Base-by-base conservation (phyloP, 2,113 vertebrate genomes). In the Salvelinus namaycush region DNA sequence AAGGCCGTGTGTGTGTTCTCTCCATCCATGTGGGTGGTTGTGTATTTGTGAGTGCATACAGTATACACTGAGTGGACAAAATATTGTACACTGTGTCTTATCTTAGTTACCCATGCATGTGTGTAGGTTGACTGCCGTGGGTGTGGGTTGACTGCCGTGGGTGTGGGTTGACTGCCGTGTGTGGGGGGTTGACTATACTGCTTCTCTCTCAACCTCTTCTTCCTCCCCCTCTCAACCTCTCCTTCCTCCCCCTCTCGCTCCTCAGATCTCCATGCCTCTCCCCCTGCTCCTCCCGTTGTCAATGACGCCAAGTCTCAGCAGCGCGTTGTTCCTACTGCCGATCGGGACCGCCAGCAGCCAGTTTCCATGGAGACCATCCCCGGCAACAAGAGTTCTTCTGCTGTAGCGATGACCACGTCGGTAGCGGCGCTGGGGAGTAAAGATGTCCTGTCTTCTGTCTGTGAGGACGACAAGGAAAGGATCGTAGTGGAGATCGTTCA, bases 401-500 rank as follows among this genome's bases (percentile, higher is more conserved):
- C 16, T 14, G 51, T 54, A 54, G 51, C 51, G 2, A 3, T 84
- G 75, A 83, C 84, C 75, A 68, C 69, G 51, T 73, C 80, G 77
- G 3, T 78, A 57, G 70, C 77, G 65, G 72, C 79, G 73, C 83
- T 76, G 60, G 81, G 20, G 70, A 73, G 81, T 75, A 87, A 84
- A 75, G 92, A 93, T 84, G 51, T 54, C 16, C 51, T 54, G 51
- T 54, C 51, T 54, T 91, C 60, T 74, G 67, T 93, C 92, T 82
- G 85, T 86, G 97, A 99, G 86, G 98, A 99, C 44, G 96, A 98
- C 91, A 98, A 99, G 88, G 96, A 97, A 64, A 95, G 90, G 88
- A 98, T 99, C 80, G 96, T 99, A 92, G 95, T 98, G 88, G 97
- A 98, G 93, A 97, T 98, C 13, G 95, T 99, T 91, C 97, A 95